Evolutionary conservation across 2,888 invertebrate species (phyloP), one percentile per base, ranked within the genome.

Genomic region (Micropterix aruncella): DNA sequence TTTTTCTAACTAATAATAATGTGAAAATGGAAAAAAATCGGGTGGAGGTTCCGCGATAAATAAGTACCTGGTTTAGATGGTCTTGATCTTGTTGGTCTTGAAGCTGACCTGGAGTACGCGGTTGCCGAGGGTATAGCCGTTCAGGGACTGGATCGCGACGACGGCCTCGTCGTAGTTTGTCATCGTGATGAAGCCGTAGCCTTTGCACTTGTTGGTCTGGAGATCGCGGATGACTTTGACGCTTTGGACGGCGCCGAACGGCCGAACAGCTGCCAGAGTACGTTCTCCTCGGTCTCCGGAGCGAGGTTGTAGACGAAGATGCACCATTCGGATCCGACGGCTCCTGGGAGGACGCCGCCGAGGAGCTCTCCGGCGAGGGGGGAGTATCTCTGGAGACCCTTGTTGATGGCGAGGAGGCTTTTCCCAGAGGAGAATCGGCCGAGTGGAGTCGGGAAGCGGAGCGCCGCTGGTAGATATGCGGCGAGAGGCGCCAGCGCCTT

Each of bases 301-400:
- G 92, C 90, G 56, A 96, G 73, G 67, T 95, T 95, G 74, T 93
- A 94, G 46, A 95, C 93, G 63, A 94, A 95, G 65, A 95, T 90
- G 66, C 91, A 91, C 85, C 86, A 88, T 51, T 89, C 89, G 51
- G 82, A 80, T 54, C 76, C 76, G 40, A 77, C 65, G 38, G 77
- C 84, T 50, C 83, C 84, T 16, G 86, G 87, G 56, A 89, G 73
- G 68, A 87, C 75, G 63, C 83, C 80, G 64, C 84, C 72, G 50
- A 87, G 74, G 54, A 87, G 74, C 62, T 88, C 87, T 53, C 88
- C 87, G 49, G 88, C 87, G 70, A 91, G 76, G 50, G 91, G 91
- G 56, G 89, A 90, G 73, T 91, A 91, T 60, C 83, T 77, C 54
- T 77, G 77, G 45, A 78, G 62, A 5, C 78, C 77, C 54, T 78